Percentiles rank a stretch among this genome's conserved stretches.
These are phyloP conservation scores for Alligator mississippiensis DNA, from an alignment of 2,113 vertebrate genomes.

Conservation along the genomic window DNA sequence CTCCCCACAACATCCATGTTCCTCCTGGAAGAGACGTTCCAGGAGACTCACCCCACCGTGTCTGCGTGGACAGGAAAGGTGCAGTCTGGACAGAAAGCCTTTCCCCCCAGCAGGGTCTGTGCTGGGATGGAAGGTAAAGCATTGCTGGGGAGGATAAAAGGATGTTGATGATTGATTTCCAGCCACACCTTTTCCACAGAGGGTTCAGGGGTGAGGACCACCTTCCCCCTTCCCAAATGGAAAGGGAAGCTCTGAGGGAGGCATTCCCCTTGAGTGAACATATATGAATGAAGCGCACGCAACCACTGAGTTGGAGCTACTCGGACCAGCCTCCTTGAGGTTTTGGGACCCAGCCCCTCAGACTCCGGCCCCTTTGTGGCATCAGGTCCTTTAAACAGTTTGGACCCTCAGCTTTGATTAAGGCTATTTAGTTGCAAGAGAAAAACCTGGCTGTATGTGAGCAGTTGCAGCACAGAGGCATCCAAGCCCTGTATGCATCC, in stretches of 20 bases:
- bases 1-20: not conserved
- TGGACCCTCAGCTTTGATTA: conserved; percentile 67
- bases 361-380: conserved; percentile 21
- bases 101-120: conserved; percentile 17
- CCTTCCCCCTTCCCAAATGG: conserved; percentile 37
- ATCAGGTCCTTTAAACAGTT: conserved; percentile 24
- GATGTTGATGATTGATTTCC: conserved; percentile 21
- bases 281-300: not conserved
- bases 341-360: not conserved
- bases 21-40: not conserved
- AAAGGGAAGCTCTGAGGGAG: conserved; percentile 19
- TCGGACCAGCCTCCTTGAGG: not conserved
- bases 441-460: conserved; percentile 24
- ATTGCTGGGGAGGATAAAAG: not conserved
- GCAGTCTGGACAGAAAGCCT: conserved; percentile 11
- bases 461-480: not conserved
- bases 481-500: not conserved
- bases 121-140: conserved; percentile 55
- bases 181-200: conserved; percentile 30
- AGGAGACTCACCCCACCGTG: not conserved
- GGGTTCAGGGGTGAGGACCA: not conserved
- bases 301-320: not conserved
- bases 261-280: not conserved
- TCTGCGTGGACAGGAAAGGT: conserved; percentile 42
- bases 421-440: conserved; percentile 74